Evolutionary conservation across 2,888 invertebrate genomes (phyloP), one percentile per base, ranked within the genome.

Genomic region (Sminthurides aquaticus): DNA sequence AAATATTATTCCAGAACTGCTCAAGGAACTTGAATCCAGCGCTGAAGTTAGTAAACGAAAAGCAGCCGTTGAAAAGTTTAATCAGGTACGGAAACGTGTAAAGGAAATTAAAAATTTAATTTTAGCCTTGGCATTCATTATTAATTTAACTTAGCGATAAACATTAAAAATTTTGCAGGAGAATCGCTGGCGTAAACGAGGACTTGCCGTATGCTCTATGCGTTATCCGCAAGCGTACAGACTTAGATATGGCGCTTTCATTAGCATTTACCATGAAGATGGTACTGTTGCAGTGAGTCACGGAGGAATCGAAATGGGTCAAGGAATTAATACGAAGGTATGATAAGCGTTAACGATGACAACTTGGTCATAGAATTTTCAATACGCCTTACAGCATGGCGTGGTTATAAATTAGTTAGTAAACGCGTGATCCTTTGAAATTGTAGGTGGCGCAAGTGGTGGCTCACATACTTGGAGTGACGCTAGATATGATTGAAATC

Each of bases 161-260:
- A 2, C 22, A 43, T 27, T 5, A 49, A 20, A 5, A 29, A 25
- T 48, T 3, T 57, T 59, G 24, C 28, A 72, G 74, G 63, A 52
- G 1, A 90, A 91, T 78, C 81, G 88, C 27, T 92, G 91, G 91
- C 88, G 84, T 74, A 92, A 92, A 77, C 83, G 84, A 48, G 92
- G 79, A 1, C 57, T 80, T 55, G 74, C 77, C 2, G 76, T 90
- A 3, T 81, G 86, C 11, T 83, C 88, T 2, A 84, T 90, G 84
- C 84, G 83, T 72, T 91, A 86, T 80, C 83, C 83, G 0, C 79
- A 86, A 1, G 72, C 77, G 0, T 77, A 81, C 29, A 76, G 79
- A 27, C 81, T 84, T 0, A 82, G 83, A 60, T 85, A 79, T 65
- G 80, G 84, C 60, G 84, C 85, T 0, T 79, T 84, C n/a, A 80